phyloP scores from a whole-genome alignment of 2,113 vertebrate species.

The Melanotaenia duboulayi region DNA sequence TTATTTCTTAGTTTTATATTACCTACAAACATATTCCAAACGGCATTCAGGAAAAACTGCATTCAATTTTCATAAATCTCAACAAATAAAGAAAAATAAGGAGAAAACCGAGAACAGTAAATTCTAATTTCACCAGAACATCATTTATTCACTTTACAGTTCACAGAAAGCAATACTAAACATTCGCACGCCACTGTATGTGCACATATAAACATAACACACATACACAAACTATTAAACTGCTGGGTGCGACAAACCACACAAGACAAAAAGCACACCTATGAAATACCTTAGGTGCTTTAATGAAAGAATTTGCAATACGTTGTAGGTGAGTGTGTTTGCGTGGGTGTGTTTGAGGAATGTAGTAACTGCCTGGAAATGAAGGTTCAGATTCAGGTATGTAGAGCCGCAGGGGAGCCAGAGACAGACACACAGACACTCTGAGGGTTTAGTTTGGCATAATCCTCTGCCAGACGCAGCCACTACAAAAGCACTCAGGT shows the following conservation, averaged over 20 bases:
- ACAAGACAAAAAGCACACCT: conserved; percentile 29
- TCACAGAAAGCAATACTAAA: not conserved
- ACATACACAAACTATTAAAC: conserved; percentile 31
- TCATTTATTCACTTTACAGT: not conserved
- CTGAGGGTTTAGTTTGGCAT: conserved; percentile 57
- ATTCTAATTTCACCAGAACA: too few relatives aligned
- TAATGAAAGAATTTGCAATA: conserved; percentile 19
- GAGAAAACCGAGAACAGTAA: too few relatives aligned
- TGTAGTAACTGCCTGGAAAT: conserved; percentile 70
- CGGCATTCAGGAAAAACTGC: too few relatives aligned
- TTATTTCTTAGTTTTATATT: too few relatives aligned
- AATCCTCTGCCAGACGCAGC: conserved; percentile 64
- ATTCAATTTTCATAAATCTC: too few relatives aligned
- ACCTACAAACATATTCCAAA: too few relatives aligned
- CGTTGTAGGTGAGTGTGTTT: conserved; percentile 18
- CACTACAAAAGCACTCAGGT: conserved; percentile 76
- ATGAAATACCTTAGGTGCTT: conserved; percentile 15
- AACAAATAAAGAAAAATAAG: too few relatives aligned
- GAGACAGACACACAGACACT: conserved; percentile 56
- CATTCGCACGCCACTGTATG: not conserved
- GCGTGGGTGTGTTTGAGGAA: conserved; percentile 68
- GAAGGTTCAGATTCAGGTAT: conserved; percentile 74
- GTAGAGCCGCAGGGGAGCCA: conserved; percentile 60
- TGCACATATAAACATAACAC: not conserved
- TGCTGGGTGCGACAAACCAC: conserved; percentile 50